phyloP scores from a whole-genome alignment of 2,797 vertebrate genomes.

The Sciurus vulgaris region DNA sequence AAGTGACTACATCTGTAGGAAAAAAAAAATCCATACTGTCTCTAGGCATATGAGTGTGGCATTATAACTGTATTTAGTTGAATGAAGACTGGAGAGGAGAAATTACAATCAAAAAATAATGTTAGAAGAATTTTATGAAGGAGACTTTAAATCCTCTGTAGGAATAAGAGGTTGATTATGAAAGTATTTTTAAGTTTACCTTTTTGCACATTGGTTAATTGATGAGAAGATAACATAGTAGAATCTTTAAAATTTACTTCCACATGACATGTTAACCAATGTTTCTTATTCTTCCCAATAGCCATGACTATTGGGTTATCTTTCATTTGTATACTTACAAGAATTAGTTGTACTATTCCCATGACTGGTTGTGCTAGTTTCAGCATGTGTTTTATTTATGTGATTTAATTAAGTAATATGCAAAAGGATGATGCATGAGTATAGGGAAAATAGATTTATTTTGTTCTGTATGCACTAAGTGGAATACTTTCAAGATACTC shows the following conservation, averaged over 20 bases:
- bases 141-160: background rate
- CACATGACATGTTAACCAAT: background rate
- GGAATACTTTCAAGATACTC: constrained; percentile 10
- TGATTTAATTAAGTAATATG: constrained; percentile 37
- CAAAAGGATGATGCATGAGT: constrained; percentile 36
- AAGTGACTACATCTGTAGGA: background rate
- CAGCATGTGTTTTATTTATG: constrained; percentile 37
- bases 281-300: background rate
- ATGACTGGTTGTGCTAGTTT: background rate
- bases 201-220: background rate
- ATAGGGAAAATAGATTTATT: constrained; percentile 35
- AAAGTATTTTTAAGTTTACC: background rate
- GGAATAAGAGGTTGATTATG: background rate
- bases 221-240: background rate
- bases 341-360: background rate
- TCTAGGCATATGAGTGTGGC: background rate
- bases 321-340: background rate
- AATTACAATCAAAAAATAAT: constrained; percentile 3
- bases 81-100: background rate
- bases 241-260: constrained; percentile 8
- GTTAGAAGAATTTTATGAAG: background rate
- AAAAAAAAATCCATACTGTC: background rate
- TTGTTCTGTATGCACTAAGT: background rate
- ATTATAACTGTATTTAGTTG: background rate
- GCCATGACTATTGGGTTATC: background rate